Conservation (phyloP, 2,113 vertebrate species). For the Bubalus kerabau region DNA sequence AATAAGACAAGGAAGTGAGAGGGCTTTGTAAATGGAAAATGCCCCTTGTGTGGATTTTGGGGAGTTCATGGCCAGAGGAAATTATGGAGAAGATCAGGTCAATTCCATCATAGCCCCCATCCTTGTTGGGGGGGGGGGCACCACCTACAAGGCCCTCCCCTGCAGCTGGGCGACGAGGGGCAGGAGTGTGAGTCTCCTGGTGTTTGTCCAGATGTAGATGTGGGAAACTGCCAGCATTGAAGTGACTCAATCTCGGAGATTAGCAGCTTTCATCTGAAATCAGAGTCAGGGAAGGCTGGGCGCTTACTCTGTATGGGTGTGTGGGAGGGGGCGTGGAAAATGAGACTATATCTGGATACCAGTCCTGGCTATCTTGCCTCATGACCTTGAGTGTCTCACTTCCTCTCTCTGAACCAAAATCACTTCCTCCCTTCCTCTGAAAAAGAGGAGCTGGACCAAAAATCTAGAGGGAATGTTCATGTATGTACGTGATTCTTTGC, state of each 20-base stretch:
- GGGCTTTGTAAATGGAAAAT: not conserved
- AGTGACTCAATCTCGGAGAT: slow-evolving; percentile 59
- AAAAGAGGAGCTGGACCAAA: not conserved
- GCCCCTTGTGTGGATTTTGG: not conserved
- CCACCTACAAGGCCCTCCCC: not conserved
- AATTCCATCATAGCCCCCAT: not conserved
- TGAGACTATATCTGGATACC: not conserved
- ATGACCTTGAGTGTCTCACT: slow-evolving; percentile 8
- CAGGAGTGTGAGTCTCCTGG: not conserved
- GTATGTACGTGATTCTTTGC: not conserved
- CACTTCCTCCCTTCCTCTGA: not conserved
- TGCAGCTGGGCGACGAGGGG: not conserved
- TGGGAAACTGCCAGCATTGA: slow-evolving; percentile 53
- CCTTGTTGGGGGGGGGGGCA: not conserved
- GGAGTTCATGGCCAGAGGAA: not conserved
- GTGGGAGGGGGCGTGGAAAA: not conserved
- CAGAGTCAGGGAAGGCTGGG: slow-evolving; percentile 16
- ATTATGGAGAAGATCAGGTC: not conserved
- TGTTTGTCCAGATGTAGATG: slow-evolving; percentile 36
- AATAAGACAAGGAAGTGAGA: not conserved
- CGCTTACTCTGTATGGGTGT: not conserved
- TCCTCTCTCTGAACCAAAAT: slow-evolving; percentile 10
- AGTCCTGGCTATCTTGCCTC: not conserved
- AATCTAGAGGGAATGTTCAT: not conserved
- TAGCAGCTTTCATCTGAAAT: slow-evolving; percentile 46